These are phyloP conservation scores for Drosophila varians DNA, from an alignment of 1,140 invertebrate species.

Conservation along the genomic window DNA sequence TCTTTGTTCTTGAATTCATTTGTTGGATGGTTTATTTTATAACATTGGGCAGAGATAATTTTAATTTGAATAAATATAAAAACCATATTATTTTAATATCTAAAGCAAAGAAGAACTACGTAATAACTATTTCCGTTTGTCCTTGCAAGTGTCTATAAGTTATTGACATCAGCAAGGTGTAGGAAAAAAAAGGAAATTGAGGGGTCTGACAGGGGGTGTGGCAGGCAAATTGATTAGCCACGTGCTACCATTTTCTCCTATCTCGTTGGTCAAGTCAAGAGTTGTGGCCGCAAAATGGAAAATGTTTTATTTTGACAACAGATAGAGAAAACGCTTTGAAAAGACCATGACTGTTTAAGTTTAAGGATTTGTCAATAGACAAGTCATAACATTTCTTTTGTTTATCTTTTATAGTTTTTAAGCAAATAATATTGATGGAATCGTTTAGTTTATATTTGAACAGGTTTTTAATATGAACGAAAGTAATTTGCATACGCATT, in stretches of 20 bases:
- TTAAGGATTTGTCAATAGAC: background rate
- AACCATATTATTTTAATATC: too few relatives aligned
- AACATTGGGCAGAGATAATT: too few relatives aligned
- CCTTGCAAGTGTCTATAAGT: background rate
- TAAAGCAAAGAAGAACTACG: too few relatives aligned
- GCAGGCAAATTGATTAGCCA: constrained; percentile 65
- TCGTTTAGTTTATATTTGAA: background rate
- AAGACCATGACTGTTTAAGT: constrained; percentile 2
- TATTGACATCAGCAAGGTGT: background rate
- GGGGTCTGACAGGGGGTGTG: constrained; percentile 8
- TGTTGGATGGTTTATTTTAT: too few relatives aligned
- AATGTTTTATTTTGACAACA: constrained; percentile 6
- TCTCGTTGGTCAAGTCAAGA: constrained; percentile 16
- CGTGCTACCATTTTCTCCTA: constrained; percentile 45
- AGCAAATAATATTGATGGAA: too few relatives aligned
- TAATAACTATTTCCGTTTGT: background rate
- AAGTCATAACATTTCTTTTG: too few relatives aligned
- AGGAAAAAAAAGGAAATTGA: background rate
- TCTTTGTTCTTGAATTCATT: background rate
- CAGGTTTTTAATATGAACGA: background rate
- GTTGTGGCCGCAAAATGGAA: constrained; percentile 18
- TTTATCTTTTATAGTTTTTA: too few relatives aligned
- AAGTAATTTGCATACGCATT: background rate
- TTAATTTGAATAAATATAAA: too few relatives aligned
- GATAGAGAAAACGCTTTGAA: background rate